phyloP scores from a whole-genome alignment of 2,113 vertebrate genomes.

The Gymnorhina tibicen region DNA sequence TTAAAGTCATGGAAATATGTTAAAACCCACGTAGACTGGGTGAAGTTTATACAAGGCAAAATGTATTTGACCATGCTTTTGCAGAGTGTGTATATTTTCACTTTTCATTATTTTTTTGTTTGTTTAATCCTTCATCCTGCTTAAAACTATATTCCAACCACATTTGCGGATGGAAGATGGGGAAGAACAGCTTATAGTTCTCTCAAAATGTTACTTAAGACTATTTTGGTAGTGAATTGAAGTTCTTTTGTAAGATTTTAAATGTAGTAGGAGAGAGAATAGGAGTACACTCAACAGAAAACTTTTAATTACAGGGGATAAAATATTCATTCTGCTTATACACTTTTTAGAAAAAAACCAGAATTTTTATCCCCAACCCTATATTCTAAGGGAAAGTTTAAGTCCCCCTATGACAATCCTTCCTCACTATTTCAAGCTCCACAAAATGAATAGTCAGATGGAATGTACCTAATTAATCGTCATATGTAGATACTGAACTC shows the following conservation, averaged over 20 bases:
- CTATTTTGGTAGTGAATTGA: neutral
- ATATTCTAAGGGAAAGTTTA: neutral
- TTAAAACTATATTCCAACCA: constrained; percentile 57
- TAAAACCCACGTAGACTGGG: constrained; percentile 69
- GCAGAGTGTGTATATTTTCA: constrained; percentile 69
- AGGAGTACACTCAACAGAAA: neutral
- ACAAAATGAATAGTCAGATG: neutral
- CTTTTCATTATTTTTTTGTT: constrained; percentile 74
- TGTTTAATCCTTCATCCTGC: constrained; percentile 63
- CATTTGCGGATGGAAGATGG: constrained; percentile 20
- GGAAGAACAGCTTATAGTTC: constrained; percentile 16
- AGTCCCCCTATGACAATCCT: neutral
- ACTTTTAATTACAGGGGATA: neutral
- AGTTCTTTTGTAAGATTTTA: neutral
- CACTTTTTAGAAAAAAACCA: neutral
- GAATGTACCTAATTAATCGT: neutral
- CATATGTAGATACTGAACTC: neutral
- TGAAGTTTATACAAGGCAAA: constrained; percentile 75
- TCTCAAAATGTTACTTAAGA: neutral
- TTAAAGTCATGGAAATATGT: constrained; percentile 79
- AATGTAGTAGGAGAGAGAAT: neutral
- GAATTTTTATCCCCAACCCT: neutral
- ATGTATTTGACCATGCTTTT: constrained; percentile 61
- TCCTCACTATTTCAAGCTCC: neutral
- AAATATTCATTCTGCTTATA: neutral